Conservation (phyloP, 2,113 vertebrate genomes). For the Nothocercus julius region DNA sequence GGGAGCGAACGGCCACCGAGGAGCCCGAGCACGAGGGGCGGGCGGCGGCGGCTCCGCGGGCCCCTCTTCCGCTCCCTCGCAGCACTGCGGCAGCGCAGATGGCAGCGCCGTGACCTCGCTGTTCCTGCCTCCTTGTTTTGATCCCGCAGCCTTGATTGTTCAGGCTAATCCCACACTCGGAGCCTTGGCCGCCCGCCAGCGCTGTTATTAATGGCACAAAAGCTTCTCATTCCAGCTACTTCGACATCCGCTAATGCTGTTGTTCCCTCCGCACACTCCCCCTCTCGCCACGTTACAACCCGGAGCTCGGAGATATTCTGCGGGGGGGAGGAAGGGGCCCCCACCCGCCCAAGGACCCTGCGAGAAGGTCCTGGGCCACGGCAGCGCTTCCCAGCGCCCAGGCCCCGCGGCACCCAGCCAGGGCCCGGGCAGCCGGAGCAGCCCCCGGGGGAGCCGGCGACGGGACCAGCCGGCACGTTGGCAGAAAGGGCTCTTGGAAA, state of each 20-base stretch:
- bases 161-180: conserved; percentile 88
- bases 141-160: conserved; percentile 90
- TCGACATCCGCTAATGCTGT: conserved; percentile 74
- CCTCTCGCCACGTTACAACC: conserved; percentile 38
- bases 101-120: conserved; percentile 90
- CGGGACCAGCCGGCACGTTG: no score
- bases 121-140: conserved; percentile 91
- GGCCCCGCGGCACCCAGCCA: no score
- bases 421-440: no score
- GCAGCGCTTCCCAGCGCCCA: no score
- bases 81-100: conserved; percentile 89
- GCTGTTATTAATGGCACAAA: conserved; percentile 89
- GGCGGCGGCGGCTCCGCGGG: not conserved
- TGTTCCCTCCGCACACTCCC: conserved; percentile 45
- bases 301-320: conserved; percentile 46
- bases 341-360: not conserved
- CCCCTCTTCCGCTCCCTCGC: conserved; percentile 80
- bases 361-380: no score
- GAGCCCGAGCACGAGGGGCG: no score
- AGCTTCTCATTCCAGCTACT: conserved; percentile 86
- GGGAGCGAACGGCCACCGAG: no score
- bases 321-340: not conserved
- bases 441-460: no score
- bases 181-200: conserved; percentile 85
- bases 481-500: no score